These are phyloP conservation scores for Pyrgilauda ruficollis DNA, from an alignment of 2,113 vertebrate species.

Conservation along the genomic window DNA sequence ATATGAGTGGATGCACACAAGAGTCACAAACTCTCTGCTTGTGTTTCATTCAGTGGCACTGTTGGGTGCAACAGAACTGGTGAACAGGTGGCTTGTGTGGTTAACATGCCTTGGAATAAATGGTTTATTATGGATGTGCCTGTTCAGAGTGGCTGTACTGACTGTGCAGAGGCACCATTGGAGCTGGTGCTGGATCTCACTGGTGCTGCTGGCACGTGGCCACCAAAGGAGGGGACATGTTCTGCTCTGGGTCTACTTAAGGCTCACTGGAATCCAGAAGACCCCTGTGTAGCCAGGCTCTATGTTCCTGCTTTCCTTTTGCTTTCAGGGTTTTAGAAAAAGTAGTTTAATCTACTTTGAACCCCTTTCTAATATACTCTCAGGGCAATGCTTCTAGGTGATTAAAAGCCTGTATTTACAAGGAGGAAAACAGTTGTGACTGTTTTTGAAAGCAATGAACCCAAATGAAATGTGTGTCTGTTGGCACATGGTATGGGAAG, in stretches of 20 bases:
- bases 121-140: background rate
- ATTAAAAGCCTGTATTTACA: background rate
- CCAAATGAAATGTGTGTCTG: background rate
- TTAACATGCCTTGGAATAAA: background rate
- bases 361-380: background rate
- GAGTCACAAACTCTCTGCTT: background rate
- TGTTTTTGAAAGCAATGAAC: background rate
- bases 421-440: background rate
- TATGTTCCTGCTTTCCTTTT: background rate
- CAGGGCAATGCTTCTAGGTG: background rate
- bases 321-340: background rate
- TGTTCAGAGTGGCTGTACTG: background rate
- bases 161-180: background rate
- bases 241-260: background rate
- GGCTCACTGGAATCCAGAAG: background rate
- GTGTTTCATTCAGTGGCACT: background rate
- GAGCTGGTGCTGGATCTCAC: background rate
- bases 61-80: background rate
- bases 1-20: background rate
- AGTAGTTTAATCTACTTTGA: background rate
- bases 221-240: background rate
- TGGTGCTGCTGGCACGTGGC: background rate
- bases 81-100: background rate
- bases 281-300: background rate
- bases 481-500: background rate